Conservation (phyloP, 2,797 vertebrate genomes). For the Amblyopsis hoosieri region DNA sequence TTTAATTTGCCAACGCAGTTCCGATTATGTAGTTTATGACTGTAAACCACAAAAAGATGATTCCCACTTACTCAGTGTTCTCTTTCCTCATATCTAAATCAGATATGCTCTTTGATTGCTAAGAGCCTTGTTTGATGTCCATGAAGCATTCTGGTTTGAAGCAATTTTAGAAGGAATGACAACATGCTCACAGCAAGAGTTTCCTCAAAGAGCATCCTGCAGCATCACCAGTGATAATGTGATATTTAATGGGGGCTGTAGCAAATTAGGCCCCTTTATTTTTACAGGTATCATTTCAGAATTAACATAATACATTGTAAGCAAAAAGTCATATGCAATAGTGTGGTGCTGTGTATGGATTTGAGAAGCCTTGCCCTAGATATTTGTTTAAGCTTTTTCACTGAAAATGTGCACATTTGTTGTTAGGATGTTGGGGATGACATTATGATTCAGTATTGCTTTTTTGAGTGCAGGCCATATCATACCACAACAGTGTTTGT, state of each 20-base stretch:
- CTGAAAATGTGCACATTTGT: conserved; percentile 21
- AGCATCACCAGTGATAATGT: neutral
- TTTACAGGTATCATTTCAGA: conserved; percentile 17
- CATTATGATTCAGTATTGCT: conserved; percentile 1
- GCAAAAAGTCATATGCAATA: conserved; percentile 21
- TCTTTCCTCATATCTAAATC: conserved; percentile 36
- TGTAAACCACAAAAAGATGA: conserved; percentile 30
- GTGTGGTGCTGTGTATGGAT: conserved; percentile 26
- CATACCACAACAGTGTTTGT: conserved; percentile 9
- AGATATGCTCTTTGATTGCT: conserved; percentile 67
- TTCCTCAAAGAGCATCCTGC: too few species aligned
- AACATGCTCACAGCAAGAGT: conserved; percentile 32
- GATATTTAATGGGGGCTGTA: neutral
- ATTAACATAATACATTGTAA: conserved; percentile 41
- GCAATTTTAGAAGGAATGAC: conserved; percentile 43
- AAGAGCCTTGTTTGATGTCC: conserved; percentile 50
- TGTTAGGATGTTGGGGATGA: conserved; percentile 13
- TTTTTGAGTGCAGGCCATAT: conserved; percentile 5
- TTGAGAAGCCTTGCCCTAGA: conserved; percentile 27
- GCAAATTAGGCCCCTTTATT: conserved; percentile 28
- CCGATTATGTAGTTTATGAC: too few species aligned
- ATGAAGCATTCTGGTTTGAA: conserved; percentile 42
- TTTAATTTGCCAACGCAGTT: too few species aligned
- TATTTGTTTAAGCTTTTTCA: conserved; percentile 39
- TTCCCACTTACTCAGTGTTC: conserved; percentile 33